Evolutionary conservation across 2,113 vertebrate genomes (phyloP).

Genomic region (Stigmatopora nigra): DNA sequence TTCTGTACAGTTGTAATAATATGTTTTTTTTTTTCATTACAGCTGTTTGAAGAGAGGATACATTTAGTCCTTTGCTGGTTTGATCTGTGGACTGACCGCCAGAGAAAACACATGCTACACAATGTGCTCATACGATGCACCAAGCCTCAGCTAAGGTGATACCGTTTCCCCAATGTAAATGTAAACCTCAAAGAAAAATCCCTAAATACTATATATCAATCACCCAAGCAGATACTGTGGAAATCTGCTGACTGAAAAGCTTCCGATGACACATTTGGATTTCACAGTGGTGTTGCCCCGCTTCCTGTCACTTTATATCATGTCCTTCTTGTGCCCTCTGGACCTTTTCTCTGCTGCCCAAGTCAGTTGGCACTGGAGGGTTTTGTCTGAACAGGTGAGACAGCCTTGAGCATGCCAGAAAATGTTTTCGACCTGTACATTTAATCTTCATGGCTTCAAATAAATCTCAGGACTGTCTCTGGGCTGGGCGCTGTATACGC

Average conservation of each 20-base stretch:
- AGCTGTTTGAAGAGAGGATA: conserved; percentile 82
- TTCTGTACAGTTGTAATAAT: neutral
- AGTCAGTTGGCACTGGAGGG: conserved; percentile 83
- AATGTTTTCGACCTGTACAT: neutral
- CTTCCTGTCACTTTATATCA: conserved; percentile 76
- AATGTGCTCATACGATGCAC: conserved; percentile 68
- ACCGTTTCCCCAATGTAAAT: too few relatives aligned
- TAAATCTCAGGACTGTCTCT: conserved; percentile 70
- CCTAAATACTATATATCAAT: neutral
- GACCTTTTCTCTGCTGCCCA: conserved; percentile 75
- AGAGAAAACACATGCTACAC: conserved; percentile 75
- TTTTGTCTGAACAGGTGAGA: conserved; percentile 80
- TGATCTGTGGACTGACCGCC: conserved; percentile 80
- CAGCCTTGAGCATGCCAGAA: neutral
- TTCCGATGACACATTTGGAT: conserved; percentile 67
- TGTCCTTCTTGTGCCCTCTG: conserved; percentile 77
- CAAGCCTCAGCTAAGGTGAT: conserved; percentile 77
- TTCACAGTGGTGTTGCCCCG: conserved; percentile 76
- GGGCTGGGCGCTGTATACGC: conserved; percentile 68
- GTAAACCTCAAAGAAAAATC: neutral
- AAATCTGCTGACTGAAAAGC: conserved; percentile 67
- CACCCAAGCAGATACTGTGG: conserved; percentile 62
- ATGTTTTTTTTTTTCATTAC: neutral
- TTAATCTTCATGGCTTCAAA: neutral
- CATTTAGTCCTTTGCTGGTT: conserved; percentile 81